A percentile compares a stretch with the other conserved stretches of the same genome.
phyloP scores from a whole-genome alignment of 2,797 vertebrate species.

The Mallotus villosus region DNA sequence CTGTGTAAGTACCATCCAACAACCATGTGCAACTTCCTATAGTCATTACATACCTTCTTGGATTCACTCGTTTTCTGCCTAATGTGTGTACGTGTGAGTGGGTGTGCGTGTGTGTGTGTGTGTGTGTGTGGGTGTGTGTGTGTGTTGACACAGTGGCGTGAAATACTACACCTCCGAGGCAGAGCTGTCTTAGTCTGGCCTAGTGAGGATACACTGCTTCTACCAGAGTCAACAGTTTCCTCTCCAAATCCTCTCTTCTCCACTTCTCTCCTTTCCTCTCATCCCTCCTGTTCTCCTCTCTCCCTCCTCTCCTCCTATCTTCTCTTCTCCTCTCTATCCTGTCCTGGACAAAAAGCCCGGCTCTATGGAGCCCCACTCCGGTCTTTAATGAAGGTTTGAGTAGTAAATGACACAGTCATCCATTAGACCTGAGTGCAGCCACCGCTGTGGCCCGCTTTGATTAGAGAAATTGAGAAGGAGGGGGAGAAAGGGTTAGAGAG shows the following conservation, averaged over 20 bases:
- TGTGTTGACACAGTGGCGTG: constrained; percentile 27
- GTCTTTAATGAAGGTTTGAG: constrained; percentile 52
- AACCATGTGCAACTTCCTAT: not conserved
- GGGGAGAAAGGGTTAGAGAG: not conserved
- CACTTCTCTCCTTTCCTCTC: no score
- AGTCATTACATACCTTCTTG: not conserved
- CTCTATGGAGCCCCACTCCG: not conserved
- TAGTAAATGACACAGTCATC: constrained; percentile 52
- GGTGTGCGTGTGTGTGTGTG: not conserved
- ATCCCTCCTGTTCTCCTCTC: no score
- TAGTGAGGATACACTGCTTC: no score
- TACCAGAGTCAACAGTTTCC: no score
- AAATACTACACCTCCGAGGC: constrained; percentile 33
- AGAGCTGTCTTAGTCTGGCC: no score
- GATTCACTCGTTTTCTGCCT: not conserved
- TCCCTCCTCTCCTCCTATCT: no score
- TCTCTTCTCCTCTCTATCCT: no score
- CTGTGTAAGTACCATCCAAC: not conserved
- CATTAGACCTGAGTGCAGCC: constrained; percentile 39
- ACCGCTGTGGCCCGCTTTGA: constrained; percentile 35
- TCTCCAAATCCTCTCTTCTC: no score
- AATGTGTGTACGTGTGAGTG: constrained; percentile 5
- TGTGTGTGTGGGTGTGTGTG: not conserved
- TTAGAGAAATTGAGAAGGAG: constrained; percentile 29
- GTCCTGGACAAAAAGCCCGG: no score